These are phyloP conservation scores for Entomobrya proxima DNA, from an alignment of 2,888 invertebrate genomes.

Conservation along the genomic window DNA sequence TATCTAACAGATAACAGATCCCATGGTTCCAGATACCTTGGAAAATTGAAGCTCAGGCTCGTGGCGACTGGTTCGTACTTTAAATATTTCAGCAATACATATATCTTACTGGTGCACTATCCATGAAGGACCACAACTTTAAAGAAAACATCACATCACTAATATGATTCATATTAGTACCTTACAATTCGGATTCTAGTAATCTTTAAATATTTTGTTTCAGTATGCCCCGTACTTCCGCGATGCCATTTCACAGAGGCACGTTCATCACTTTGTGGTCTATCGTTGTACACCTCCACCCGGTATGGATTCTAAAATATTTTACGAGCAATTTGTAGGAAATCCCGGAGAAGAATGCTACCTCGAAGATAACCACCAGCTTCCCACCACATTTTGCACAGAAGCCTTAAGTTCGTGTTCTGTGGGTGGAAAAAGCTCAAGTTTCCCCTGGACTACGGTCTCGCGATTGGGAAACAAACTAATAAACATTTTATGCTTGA, in stretches of 20 bases:
- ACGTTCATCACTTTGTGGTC: slow-evolving; percentile 91
- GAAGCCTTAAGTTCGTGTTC: slow-evolving; percentile 79
- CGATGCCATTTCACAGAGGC: slow-evolving; percentile 77
- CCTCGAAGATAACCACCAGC: slow-evolving; percentile 86
- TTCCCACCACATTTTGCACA: slow-evolving; percentile 88
- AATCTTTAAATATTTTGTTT: neutral
- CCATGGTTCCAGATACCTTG: too few species aligned
- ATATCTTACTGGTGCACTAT: slow-evolving; percentile 31
- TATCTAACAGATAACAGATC: slow-evolving; percentile 17
- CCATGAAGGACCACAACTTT: neutral
- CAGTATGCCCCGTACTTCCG: neutral
- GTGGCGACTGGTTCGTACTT: neutral
- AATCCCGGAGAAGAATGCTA: slow-evolving; percentile 82
- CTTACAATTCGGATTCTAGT: neutral
- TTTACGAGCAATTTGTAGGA: slow-evolving; percentile 84
- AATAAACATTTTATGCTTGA: slow-evolving; percentile 25
- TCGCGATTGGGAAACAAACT: neutral
- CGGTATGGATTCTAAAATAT: slow-evolving; percentile 61
- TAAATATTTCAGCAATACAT: neutral
- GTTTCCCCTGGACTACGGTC: neutral
- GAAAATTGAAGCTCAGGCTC: neutral
- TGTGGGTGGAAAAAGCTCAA: slow-evolving; percentile 81
- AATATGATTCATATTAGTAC: neutral
- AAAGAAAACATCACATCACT: neutral
- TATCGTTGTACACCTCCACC: slow-evolving; percentile 83